Conservation (phyloP, 2,797 vertebrate species). For the Octomys mimax region DNA sequence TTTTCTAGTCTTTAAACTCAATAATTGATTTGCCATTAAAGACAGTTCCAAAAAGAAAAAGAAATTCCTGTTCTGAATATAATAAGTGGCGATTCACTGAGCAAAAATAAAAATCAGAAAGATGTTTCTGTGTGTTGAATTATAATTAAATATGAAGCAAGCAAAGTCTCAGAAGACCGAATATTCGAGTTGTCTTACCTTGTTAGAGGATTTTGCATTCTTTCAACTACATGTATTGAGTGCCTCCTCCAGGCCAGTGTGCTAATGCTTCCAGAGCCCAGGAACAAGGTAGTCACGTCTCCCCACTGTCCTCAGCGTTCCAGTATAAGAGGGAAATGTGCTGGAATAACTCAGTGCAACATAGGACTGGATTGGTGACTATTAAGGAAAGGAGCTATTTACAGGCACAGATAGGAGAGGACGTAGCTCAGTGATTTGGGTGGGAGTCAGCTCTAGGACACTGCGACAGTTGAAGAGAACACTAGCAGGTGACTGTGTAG, state of each 20-base stretch:
- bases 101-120: neutral
- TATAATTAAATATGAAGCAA: neutral
- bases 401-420: neutral
- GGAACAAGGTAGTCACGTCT: neutral
- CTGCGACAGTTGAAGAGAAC: neutral
- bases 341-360: neutral
- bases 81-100: neutral
- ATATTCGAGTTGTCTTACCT: neutral
- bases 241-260: neutral
- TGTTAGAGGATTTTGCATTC: neutral
- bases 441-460: neutral
- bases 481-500: neutral
- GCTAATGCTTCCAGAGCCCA: neutral
- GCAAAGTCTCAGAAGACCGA: neutral
- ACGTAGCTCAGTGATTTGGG: neutral
- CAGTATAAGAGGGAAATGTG: neutral
- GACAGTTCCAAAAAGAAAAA: neutral
- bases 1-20: slow-evolving; percentile 25
- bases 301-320: neutral
- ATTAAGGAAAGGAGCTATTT: neutral
- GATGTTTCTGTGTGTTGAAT: neutral
- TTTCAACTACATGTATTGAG: neutral
- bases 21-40: neutral
- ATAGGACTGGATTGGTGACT: neutral
- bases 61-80: neutral